Base-by-base conservation (phyloP, 2,113 vertebrate species). In the Archocentrus centrarchus region DNA sequence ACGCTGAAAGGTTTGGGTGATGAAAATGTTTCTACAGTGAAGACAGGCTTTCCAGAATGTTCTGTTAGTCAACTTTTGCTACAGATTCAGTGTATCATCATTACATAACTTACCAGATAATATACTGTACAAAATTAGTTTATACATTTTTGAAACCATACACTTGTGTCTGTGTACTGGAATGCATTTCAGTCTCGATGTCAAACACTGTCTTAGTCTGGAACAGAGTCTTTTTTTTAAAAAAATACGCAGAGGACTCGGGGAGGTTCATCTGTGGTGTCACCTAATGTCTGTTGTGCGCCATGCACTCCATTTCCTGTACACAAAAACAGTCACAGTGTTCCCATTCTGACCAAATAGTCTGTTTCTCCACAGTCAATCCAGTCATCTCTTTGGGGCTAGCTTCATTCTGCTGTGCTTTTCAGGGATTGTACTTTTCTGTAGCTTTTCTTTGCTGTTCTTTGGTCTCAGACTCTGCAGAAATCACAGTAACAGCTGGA, bases 91-190 rank as follows among this genome's bases (percentile, higher is more conserved):
- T 88, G 86, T 83, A 82, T 90, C 85, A 94, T 94, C 95, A 95
- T 95, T 94, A 95, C 82, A 95, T 96, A 96, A 95, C 78, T 95
- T 95, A 95, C 75, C 76, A 75, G 79, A 85, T 83, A 89, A 88
- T 75, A 85, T 92, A 89, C 64, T 84, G 73, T 93, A 92, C 79
- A 92, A 92, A 85, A 93, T 66, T 39, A 64, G 22, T 89, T 86
- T 30, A 61, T 68, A 75, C 68, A 80, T 59, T 88, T 88, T 75
- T 70, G 11, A 86, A 88, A 81, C 85, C 83, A 79, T 41, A 55
- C 78, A 79, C 66, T 35, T 68, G 83, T 86, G 83, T 81, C 85
- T 68, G 66, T 75, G 75, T 37, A 76, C 61, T 84, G 64, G 32
- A 86, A 79, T 90, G 82, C 83, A 81, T 82, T 68, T 57, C 44